phyloP scores from a whole-genome alignment of 2,797 vertebrate genomes.

The Dendrocincla tyrannina region DNA sequence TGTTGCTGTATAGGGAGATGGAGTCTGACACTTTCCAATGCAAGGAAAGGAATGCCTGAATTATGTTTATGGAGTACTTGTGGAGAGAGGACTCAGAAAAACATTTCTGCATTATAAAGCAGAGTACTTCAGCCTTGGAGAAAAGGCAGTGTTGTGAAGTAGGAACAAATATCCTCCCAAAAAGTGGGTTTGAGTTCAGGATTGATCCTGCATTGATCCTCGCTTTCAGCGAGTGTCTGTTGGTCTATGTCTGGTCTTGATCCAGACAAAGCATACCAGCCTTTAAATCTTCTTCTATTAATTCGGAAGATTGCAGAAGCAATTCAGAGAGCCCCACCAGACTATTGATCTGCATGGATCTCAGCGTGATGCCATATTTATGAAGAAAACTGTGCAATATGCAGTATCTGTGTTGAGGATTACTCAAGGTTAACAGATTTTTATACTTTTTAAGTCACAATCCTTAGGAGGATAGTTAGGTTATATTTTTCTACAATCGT shows the following conservation, averaged over 20 bases:
- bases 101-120: background rate
- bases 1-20: background rate
- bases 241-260: background rate
- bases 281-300: background rate
- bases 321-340: background rate
- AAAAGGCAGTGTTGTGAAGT: background rate
- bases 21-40: background rate
- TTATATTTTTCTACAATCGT: background rate
- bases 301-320: background rate
- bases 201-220: background rate
- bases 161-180: background rate
- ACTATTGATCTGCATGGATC: background rate
- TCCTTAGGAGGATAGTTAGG: background rate
- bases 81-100: background rate
- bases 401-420: background rate
- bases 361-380: background rate
- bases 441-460: background rate
- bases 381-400: background rate
- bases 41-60: background rate
- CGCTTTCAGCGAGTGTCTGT: background rate
- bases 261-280: accelerated
- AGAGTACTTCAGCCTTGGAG: background rate
- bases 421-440: background rate
- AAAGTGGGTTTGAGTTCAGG: background rate
- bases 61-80: background rate